Base-by-base conservation (phyloP, 2,797 vertebrate genomes). In the Vireo griseus region DNA sequence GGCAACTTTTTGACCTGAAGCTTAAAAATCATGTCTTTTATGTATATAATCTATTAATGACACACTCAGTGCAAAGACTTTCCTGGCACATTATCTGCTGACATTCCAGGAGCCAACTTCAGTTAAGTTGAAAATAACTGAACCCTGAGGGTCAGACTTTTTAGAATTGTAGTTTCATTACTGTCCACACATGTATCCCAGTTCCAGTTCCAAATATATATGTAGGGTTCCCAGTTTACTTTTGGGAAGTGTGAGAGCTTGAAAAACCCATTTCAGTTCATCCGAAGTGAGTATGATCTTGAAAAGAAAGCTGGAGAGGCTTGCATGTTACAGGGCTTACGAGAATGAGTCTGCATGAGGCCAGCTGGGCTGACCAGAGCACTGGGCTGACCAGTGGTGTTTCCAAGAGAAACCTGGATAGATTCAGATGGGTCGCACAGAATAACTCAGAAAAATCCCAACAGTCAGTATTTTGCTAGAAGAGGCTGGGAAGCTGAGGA, bases 21-120 rank as follows among this genome's bases (percentile, higher is more conserved):
- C 87, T 94, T 94, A 90, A 93, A 95, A 92, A 80, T 81, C 65
- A 72, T 83, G 75, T 90, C 65, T 96, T 29, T 69, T 51, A 83
- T 78, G 85, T 92, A 42, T 94, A 94, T 91, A 94, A 97, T 96
- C 76, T 90, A 78, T 95, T 94, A 93, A 92, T 81, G 91, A 94
- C 79, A 86, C 50, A 31, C 68, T 86, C 51, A 78, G 75, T 44
- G 62, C 68, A 86, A 83, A 92, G 84, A 35, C 37, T 88, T 96
- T 81, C 55, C 79, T 96, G 95, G 91, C 87, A 94, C 76, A 78
- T 88, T 90, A 91, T 86, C 85, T 10, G 0, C 58, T 91, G 87
- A 86, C 92, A 80, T 95, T 94, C 91, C 87, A 86, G 93, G 16
- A 94, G 76, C 54, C 87, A 92, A 66, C 57, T 68, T 91, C 68